Evolutionary conservation across 2,797 vertebrate species (phyloP), one percentile per base, ranked within the genome.

Genomic region (Sciaenops ocellatus): DNA sequence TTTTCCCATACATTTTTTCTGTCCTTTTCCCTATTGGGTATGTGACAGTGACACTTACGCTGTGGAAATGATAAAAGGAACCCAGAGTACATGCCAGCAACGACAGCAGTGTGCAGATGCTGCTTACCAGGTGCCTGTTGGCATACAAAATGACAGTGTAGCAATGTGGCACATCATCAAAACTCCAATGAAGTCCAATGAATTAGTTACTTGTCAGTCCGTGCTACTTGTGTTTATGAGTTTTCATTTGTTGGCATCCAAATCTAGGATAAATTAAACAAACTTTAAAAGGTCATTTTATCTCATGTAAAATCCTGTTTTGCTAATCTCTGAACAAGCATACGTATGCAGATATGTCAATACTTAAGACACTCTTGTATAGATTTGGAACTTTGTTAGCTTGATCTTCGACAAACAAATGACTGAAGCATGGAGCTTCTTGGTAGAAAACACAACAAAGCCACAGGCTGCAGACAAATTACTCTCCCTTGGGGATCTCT

Each of bases 401-500:
- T 41, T 44, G 11, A 59, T 55, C 15, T 46, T 48, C 26, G 54
- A 61, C 24, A 34, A 67, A 28, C 22, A 55, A 54, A 78, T 24
- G 15, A 69, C 26, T 24, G n/a, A 63, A 30, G 13, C 24, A 22
- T 50, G 54, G 72, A 69, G 20, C 51, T 62, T 74, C 60, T 64
- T 17, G 1, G 38, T 9, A 42, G 22, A 69, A 65, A 60, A 75
- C 26, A 69, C 56, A 62, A 44, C 15, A 52, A 10, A 64, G 73
- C 76, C 42, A 83, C 77, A 71, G 65, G 81, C 79, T 83, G 28
- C 51, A 77, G 83, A 82, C 56, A 72, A 73, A 51, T 30, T 6
- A 56, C 54, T 63, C 55, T 76, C 79, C 73, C 66, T 24, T 50
- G 42, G 85, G 68, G 78, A 86, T 79, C 69, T 89, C 57, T 88